Evolutionary conservation across 2,113 vertebrate species (phyloP), one percentile per base, ranked within the genome.

Genomic region (Argyrosomus japonicus): DNA sequence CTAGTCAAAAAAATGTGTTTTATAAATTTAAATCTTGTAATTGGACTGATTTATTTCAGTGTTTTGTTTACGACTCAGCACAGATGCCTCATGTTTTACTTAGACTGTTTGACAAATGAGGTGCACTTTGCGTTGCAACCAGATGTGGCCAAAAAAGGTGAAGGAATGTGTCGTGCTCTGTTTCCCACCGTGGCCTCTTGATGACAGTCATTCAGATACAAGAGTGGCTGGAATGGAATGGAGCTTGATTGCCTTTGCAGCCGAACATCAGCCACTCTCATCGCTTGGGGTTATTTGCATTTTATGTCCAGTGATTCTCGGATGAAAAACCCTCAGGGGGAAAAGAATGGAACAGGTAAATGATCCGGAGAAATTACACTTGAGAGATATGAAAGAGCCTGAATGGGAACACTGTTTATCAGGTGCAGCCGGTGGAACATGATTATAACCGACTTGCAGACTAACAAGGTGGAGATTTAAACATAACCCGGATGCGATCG

Each of bases 121-220:
- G 56, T 70, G 71, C 62, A 62, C 75, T 80, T 87, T 77, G 45
- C 19, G 0, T 70, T 19, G 14, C 36, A 78, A 7, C 48, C 54
- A 77, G 45, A 81, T 78, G 82, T 74, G 75, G 71, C 87, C 87
- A 84, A 88, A 92, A 91, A 91, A 88, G 90, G 88, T 77, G 64
- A 92, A 86, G 84, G 86, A 90, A 92, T 91, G 83, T 29, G 11
- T 1, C 13, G 18, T 19, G 9, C 36, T 61, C 72, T 75, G 27
- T 75, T 79, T 68, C 78, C 83, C 63, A 58, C 65, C 2, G 2
- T 25, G 43, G 50, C 6, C 74, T 69, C 72, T 82, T 60, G 57
- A 83, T 73, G 69, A 91, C 84, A 89, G 72, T 83, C 76, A 79
- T 83, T 88, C 65, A 83, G 81, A 90, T 51, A 47, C 40, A 81